Base-by-base conservation (phyloP, 1,140 invertebrate genomes). In the Musca domestica region DNA sequence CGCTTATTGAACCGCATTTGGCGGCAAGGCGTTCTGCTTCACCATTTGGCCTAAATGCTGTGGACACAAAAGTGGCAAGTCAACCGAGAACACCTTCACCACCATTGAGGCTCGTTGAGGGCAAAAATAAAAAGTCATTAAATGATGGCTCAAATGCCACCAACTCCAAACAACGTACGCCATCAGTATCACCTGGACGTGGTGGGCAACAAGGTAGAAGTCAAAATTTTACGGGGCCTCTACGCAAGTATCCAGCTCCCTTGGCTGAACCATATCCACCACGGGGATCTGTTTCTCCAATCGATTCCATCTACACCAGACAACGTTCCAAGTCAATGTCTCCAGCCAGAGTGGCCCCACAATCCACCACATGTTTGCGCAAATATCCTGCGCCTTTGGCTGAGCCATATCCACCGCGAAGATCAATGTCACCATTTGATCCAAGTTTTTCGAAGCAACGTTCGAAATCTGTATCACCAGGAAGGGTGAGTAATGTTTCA, bases 301-400 rank as follows among this genome's bases (percentile, higher is more conserved):
- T 75, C 9, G 75, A 75, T 0, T 66, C 79, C 1, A 79, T 7
- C 5, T 41, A 41, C 10, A 10, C 34, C 6, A 41, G 10, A 12
- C 34, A 41, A 12, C 34, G 34, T 41, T 41, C 34, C 5, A 41
- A 41, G 10, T 41, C 34, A 10, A 10, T 41, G 12, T 41, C 34
- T 2, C 34, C 34, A 41, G 34, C 34, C 2, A 41, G 34, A 41
- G 10, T 41, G 3, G 51, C 51, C 27, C 9, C 7, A 52, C 14
- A 19, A 4, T 10, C 6, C 10, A 25, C 3, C 1, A 25, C 52
- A 48, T 75, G 75, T 3, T 65, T 71, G 7, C 77, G 77, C 41
- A 73, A 71, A 49, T 79, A 79, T 71, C 77, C 77, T 1, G 75
- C 75, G 15, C 73, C 77, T 2, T 56, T 79, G 10, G 76, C 77